Conservation (phyloP, 2,888 invertebrate genomes). For the Pandemis corylana region DNA sequence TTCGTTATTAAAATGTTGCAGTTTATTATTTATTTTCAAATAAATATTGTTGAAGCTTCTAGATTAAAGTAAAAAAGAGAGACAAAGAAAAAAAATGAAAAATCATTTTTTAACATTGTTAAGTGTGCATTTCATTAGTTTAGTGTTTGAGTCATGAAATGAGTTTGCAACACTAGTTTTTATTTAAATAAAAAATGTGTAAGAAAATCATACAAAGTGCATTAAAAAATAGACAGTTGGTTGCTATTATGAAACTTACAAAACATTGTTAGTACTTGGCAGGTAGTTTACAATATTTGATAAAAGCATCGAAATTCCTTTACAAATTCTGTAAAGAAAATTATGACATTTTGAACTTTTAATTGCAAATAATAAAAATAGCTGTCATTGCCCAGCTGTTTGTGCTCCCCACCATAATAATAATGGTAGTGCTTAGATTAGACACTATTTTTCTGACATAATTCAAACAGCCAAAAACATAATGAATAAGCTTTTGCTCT, state of each 20-base stretch:
- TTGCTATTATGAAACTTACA: constrained; percentile 28
- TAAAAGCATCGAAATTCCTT: constrained; percentile 1
- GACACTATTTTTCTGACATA: too few relatives aligned
- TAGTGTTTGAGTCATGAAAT: not conserved
- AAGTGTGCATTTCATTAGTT: not conserved
- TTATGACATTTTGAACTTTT: not conserved
- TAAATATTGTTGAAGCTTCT: not conserved
- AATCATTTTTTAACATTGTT: not conserved
- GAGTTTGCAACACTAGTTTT: not conserved
- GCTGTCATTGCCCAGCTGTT: not conserved
- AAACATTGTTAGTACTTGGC: constrained; percentile 43
- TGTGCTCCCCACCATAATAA: too few relatives aligned
- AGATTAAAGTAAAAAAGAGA: too few relatives aligned
- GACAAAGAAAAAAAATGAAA: too few relatives aligned
- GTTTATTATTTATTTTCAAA: not conserved
- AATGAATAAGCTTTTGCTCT: too few relatives aligned
- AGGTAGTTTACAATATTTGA: constrained; percentile 33
- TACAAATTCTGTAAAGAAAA: constrained; percentile 44
- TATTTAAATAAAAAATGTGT: not conserved
- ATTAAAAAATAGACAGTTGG: not conserved
- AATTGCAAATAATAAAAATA: not conserved
- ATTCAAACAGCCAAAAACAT: too few relatives aligned
- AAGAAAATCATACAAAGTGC: constrained; percentile 21
- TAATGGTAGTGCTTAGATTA: too few relatives aligned
- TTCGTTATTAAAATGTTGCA: not conserved